Evolutionary conservation across 2,797 vertebrate genomes (phyloP).

Genomic region (Platyrinchus mystaceus): DNA sequence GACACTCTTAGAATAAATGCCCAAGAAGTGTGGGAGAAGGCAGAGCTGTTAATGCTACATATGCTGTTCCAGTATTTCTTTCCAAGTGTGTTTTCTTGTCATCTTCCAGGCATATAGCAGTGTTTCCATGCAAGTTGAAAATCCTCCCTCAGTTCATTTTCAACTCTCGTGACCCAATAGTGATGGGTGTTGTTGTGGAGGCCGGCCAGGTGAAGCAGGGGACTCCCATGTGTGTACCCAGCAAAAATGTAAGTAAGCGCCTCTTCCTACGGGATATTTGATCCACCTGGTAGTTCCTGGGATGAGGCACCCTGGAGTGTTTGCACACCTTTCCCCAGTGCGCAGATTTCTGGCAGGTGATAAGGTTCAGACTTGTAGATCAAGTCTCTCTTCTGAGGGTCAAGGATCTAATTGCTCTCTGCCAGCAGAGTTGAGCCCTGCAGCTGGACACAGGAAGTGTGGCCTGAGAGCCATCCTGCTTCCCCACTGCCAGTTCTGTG

Average conservation of each 20-base stretch:
- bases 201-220: constrained; percentile 91
- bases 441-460: rapidly evolving
- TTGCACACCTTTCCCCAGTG: rapidly evolving
- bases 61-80: not conserved
- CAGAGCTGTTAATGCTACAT: not conserved
- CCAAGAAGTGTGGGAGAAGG: not conserved
- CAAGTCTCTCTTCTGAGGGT: not conserved
- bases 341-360: not conserved
- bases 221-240: constrained; percentile 94
- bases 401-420: rapidly evolving
- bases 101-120: constrained; percentile 86
- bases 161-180: constrained; percentile 97
- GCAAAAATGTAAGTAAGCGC: constrained; percentile 87
- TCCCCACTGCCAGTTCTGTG: not conserved
- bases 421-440: not conserved
- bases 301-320: not conserved
- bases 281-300: not conserved
- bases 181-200: constrained; percentile 91
- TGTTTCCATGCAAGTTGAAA: constrained; percentile 93
- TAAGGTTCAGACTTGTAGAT: not conserved
- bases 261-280: not conserved
- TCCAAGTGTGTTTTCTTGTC: not conserved
- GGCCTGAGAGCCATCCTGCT: not conserved
- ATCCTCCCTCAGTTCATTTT: constrained; percentile 99
- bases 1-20: not conserved